Evolutionary conservation across 1,140 invertebrate genomes (phyloP), one percentile per base, ranked within the genome.

Genomic region (Himalopsyche phryganea): DNA sequence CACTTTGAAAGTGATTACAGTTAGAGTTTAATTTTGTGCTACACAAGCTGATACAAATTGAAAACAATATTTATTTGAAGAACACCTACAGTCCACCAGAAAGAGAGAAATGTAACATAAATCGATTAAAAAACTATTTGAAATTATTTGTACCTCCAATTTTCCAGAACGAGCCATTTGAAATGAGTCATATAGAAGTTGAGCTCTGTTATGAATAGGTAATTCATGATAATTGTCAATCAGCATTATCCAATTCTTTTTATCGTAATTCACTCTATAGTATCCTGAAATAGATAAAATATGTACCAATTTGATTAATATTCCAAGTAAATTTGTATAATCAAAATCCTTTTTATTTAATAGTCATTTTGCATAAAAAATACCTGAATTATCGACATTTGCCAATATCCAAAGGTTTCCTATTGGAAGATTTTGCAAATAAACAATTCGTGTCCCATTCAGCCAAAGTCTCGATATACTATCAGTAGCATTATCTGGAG

Each of bases 141-240:
- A n/a, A n/a, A n/a, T n/a, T n/a, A n/a, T n/a, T n/a, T n/a, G n/a
- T n/a, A n/a, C n/a, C n/a, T n/a, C n/a, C n/a, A n/a, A n/a, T n/a
- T n/a, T n/a, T n/a, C n/a, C n/a, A n/a, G n/a, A n/a, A 55, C 80
- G 74, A 0, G 82, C 85, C 41, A 92, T 72, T 66, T 85, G 82
- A 61, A 91, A 80, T 1, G 86, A 76, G 74, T 93, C 90, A 63
- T 89, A 85, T 14, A 92, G 75, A 2, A 92, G 67, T 62, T 89
- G 85, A 0, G 87, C 88, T 36, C 88, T 76, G 65, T 86, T 89
- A 0, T 84, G 69, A 1, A 79, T 69, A 0, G 73, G 72, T 40
- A 90, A 84, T 0, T 59, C 66, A 19, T 72, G 75, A 1, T 84
- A 75, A 48, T 80, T 72, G 5, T 77, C 62, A 7, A 79, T 79